Evolutionary conservation across 2,113 vertebrate species (phyloP).

Genomic region (Syngnathus floridae): DNA sequence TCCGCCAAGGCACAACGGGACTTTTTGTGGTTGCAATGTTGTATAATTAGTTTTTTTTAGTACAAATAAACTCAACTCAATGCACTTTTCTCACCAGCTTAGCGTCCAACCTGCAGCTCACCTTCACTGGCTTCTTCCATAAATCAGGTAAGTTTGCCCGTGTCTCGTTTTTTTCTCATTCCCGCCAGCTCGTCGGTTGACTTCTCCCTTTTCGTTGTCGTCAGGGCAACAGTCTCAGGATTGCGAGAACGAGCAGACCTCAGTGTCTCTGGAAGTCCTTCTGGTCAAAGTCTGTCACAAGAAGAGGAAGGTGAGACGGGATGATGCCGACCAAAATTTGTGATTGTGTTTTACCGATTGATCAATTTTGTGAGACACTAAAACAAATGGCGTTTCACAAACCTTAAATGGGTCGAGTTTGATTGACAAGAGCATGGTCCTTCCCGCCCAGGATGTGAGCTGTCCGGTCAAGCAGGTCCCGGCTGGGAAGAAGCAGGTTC

Average conservation of each 20-base stretch:
- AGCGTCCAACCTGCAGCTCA: conserved; percentile 93
- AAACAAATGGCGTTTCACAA: too few species aligned
- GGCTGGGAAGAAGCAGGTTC: conserved; percentile 98
- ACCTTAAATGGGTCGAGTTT: too few species aligned
- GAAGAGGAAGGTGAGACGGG: conserved; percentile 85
- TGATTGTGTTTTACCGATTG: too few species aligned
- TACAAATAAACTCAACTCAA: not conserved
- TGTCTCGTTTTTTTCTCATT: not conserved
- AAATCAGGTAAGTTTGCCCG: conserved; percentile 77
- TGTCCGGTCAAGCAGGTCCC: conserved; percentile 97
- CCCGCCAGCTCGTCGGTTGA: not conserved
- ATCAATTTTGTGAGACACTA: too few species aligned
- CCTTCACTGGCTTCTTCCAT: conserved; percentile 97
- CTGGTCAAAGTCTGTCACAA: conserved; percentile 99
- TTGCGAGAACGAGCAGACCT: conserved; percentile 96
- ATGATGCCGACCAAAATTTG: not conserved
- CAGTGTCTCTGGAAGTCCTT: conserved; percentile 92
- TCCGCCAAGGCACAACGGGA: not conserved
- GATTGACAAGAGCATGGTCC: not conserved
- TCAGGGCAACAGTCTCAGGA: conserved; percentile 92
- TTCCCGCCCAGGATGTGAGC: conserved; percentile 84
- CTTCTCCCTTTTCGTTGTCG: not conserved
- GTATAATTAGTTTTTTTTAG: too few species aligned
- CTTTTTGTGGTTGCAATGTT: not conserved
- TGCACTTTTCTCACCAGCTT: conserved; percentile 65